These are phyloP conservation scores for Numida meleagris DNA, from an alignment of 2,113 vertebrate genomes.

Conservation along the genomic window DNA sequence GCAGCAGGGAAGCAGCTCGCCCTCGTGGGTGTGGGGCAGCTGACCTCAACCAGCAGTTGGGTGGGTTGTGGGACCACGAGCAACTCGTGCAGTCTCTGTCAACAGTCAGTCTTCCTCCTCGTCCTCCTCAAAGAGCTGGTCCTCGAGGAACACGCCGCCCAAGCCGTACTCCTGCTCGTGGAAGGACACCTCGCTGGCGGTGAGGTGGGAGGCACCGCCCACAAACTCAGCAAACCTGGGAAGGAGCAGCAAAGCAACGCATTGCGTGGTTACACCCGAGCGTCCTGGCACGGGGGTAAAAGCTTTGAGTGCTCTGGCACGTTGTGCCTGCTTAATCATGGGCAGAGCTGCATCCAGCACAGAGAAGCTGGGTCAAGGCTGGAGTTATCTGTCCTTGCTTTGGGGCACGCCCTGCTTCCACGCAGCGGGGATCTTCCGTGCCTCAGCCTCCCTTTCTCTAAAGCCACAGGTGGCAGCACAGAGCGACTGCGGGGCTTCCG, in stretches of 20 bases:
- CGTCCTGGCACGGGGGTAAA: not conserved
- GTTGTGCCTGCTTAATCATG: too few relatives aligned
- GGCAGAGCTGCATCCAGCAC: not conserved
- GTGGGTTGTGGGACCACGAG: not conserved
- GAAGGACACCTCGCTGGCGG: conserved; percentile 83
- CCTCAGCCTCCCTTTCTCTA: not conserved
- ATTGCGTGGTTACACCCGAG: fast-evolving
- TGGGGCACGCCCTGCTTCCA: fast-evolving
- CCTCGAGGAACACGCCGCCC: conserved; percentile 80
- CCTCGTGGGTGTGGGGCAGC: fast-evolving
- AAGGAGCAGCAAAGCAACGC: fast-evolving
- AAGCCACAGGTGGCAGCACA: not conserved
- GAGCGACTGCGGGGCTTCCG: fast-evolving
- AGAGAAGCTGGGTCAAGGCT: too few relatives aligned
- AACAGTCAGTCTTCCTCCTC: conserved; percentile 60
- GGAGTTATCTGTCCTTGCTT: not conserved
- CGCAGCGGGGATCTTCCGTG: fast-evolving
- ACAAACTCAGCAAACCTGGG: conserved; percentile 95
- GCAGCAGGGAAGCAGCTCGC: fast-evolving
- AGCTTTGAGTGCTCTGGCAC: not conserved
- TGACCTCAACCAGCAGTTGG: not conserved
- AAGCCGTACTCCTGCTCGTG: conserved; percentile 90
- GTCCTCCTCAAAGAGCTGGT: conserved; percentile 84
- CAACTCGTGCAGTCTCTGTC: not conserved
- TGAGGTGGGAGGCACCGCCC: conserved; percentile 88